Base-by-base conservation (phyloP, 2,888 invertebrate species). In the Cantharis nigra region DNA sequence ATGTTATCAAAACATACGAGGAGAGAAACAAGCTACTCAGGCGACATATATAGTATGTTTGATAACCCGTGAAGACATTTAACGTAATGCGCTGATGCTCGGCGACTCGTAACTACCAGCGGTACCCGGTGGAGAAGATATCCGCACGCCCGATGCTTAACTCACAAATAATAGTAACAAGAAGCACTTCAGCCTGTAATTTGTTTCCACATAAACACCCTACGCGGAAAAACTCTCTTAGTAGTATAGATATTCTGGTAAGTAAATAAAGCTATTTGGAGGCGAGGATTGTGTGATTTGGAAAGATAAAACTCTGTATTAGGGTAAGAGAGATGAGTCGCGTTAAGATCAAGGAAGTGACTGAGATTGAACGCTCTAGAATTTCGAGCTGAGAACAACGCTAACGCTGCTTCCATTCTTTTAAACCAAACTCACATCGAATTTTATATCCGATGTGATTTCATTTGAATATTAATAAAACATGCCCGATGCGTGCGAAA, bases 221-320 rank as follows among this genome's bases (percentile, higher is more conserved):
- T 76, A 78, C 78, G 80, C 79, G 78, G 79, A 84, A 85, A 85
- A 85, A 80, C 82, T 83, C 83, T 82, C 80, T 79, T 80, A 83
- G 83, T 83, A 83, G 85, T 84, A 83, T 84, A 85, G 84, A 85
- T 85, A 85, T 85, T 85, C 85, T 83, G 84, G 84, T 85, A 86
- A 86, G 86, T 86, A 86, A 86, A 86, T 86, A 85, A 85, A 85
- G 85, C 85, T 81, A 85, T 85, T 85, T 81, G 82, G 78, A 84
- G 82, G 83, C 83, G 84, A 82, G 84, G 83, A 84, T 83, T 84
- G 82, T 82, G 84, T 83, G 85, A 85, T 85, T 85, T 85, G 83
- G 81, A 81, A 80, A 85, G 84, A 85, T 85, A 85, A 85, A 85
- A 83, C 74, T 72, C 74, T 73, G 72, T 78, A 78, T 75, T 72